phyloP scores from a whole-genome alignment of 2,888 invertebrate species.

The Ischnura elegans region DNA sequence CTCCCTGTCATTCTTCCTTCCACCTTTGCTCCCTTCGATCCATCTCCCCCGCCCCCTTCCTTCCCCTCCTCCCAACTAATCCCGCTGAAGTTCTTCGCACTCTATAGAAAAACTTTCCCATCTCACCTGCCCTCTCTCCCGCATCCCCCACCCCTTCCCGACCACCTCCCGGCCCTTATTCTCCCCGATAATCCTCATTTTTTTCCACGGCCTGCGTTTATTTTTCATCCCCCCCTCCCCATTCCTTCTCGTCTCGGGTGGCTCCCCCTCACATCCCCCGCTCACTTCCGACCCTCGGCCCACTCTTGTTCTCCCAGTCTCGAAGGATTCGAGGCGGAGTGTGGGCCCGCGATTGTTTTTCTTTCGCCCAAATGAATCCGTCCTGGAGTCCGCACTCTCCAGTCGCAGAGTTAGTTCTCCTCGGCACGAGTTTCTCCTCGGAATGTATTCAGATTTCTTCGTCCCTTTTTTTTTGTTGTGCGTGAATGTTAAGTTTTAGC shows the following conservation, averaged over 20 bases:
- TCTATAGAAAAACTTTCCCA: conserved; percentile 31
- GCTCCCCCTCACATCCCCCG: not conserved
- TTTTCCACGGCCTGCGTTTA: conserved; percentile 3
- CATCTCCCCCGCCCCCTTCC: not conserved
- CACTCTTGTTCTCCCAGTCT: not conserved
- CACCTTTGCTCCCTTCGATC: not conserved
- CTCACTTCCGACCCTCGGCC: not conserved
- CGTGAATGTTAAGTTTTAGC: not conserved
- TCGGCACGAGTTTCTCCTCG: not conserved
- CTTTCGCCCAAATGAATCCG: not conserved
- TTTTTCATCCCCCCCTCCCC: conserved; percentile 32
- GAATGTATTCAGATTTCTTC: not conserved
- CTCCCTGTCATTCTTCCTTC: not conserved
- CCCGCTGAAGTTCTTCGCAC: conserved; percentile 24
- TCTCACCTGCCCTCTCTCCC: not conserved
- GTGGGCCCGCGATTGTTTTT: not conserved
- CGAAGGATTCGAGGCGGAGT: not conserved
- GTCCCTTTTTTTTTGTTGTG: not conserved
- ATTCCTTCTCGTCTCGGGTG: not conserved
- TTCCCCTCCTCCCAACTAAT: not conserved
- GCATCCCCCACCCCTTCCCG: not conserved
- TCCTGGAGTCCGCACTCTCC: not conserved
- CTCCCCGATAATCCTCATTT: not conserved
- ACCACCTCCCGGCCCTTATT: not conserved
- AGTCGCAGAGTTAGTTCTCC: not conserved